A percentile compares a stretch with the other conserved stretches of the same genome.
phyloP scores from a whole-genome alignment of 35 echinoderm and acorn worm genomes.

The Hemicentrotus pulcherrimus region DNA sequence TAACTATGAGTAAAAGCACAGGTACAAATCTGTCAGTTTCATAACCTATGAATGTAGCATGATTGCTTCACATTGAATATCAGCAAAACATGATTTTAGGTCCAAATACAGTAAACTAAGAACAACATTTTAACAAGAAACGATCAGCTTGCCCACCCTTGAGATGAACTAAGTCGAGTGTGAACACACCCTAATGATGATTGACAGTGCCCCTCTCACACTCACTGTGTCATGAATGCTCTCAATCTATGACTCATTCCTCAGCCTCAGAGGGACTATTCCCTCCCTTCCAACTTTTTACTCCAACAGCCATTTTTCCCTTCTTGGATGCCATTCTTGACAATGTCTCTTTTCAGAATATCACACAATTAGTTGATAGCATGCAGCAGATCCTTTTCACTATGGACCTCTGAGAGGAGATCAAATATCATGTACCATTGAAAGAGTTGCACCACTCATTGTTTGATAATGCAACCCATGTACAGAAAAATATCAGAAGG shows the following conservation, averaged over 20 bases:
- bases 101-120: background rate
- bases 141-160: background rate
- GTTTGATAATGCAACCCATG: too few species aligned
- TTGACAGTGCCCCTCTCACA: background rate
- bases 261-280: background rate
- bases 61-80: background rate
- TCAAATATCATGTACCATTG: too few species aligned
- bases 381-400: too few species aligned
- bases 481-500: too few species aligned
- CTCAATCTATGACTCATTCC: background rate
- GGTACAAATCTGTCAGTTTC: too few species aligned
- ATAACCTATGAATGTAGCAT: too few species aligned
- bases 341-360: too few species aligned
- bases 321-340: background rate
- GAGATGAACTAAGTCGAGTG: background rate
- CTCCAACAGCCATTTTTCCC: background rate
- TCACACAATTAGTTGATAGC: too few species aligned
- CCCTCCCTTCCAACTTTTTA: background rate
- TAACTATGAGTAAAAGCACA: too few species aligned
- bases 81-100: background rate
- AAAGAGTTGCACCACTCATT: too few species aligned
- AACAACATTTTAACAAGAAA: background rate
- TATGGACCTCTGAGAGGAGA: too few species aligned
- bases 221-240: background rate
- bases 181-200: background rate